Base-by-base conservation (phyloP, 2,113 vertebrate species). In the Silurus glanis region DNA sequence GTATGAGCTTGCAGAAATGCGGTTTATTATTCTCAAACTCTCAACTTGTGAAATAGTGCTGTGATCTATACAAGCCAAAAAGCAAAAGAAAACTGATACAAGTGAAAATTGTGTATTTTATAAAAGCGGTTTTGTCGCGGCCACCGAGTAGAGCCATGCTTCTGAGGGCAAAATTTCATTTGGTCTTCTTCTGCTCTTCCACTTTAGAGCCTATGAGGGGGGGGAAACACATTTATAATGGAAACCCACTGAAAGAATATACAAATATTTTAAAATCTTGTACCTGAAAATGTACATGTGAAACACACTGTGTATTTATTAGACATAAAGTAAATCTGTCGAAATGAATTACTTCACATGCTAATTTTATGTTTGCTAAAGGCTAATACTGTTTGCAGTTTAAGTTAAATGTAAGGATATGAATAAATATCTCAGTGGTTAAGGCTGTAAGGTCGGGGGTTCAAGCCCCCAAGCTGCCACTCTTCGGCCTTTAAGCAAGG, bases 21-120 rank as follows among this genome's bases (percentile, higher is more conserved):
- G 37, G 71, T 78, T 79, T 80, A 75, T 86, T 28, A 17, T 45
- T 69, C 59, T 47, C 28, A 71, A 75, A 59, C 21, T 71, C 74
- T 45, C 72, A 76, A 37, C 55, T 80, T 66, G 56, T 79, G 49
- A 69, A 72, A 59, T 76, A 82, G 37, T 58, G 37, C 4, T 66
- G 66, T 49, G 21, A 45, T 76, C 13, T 69, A 82, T 78, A 71
- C 21, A 85, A 53, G 62, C 45, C 69, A 37, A 45, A n/a, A 28
- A 76, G 21, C 28, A 76, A 6, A 87, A 89, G 25, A 25, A 21
- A 59, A 10, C 19, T 69, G 23, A 83, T 55, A 64, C 69, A 89
- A 87, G 82, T 61, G 67, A 84, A 75, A 82, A 59, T 25, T 9
- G 59, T 55, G 49, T 56, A 61, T 71, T 78, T 25, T 37, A n/a